A percentile compares a stretch with the other conserved stretches of the same genome.
Evolutionary conservation across 1,140 invertebrate genomes (phyloP).

Genomic region (Sminthurides bifidus): DNA sequence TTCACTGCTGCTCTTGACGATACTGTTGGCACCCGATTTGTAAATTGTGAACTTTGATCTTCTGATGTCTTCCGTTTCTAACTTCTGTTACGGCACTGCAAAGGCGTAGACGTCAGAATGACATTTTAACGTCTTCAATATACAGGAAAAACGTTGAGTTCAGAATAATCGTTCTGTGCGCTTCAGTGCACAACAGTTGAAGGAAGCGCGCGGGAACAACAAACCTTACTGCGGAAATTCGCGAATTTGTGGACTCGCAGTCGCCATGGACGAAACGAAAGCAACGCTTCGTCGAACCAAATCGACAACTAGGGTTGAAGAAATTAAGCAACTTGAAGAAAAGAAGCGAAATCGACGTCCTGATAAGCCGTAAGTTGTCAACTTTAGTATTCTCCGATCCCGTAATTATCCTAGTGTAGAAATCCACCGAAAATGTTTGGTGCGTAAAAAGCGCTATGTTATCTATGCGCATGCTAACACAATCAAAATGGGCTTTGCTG

Average conservation of each 20-base stretch:
- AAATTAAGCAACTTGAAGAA: constrained; percentile 65
- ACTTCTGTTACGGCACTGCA: too few relatives aligned
- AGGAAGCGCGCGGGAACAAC: too few relatives aligned
- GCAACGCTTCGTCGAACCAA: constrained; percentile 54
- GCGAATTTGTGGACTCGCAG: not conserved
- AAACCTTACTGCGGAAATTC: too few relatives aligned
- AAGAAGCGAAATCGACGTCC: constrained; percentile 65
- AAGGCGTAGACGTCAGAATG: too few relatives aligned
- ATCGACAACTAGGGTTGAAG: constrained; percentile 74
- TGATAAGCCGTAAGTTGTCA: constrained; percentile 62
- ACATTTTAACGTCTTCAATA: too few relatives aligned
- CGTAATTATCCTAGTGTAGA: not conserved
- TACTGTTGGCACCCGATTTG: too few relatives aligned
- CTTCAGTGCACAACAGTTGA: too few relatives aligned
- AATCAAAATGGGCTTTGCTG: not conserved
- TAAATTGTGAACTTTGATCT: too few relatives aligned
- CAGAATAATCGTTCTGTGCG: too few relatives aligned
- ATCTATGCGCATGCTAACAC: not conserved
- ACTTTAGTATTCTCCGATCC: not conserved
- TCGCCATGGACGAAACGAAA: constrained; percentile 9
- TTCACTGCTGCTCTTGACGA: too few relatives aligned
- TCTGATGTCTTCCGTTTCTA: too few relatives aligned
- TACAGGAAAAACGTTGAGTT: too few relatives aligned
- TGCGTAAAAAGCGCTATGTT: not conserved
- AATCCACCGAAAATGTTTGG: not conserved